Conservation (phyloP, 53 echinoderm and acorn worm species). For the Arbacia lixula region DNA sequence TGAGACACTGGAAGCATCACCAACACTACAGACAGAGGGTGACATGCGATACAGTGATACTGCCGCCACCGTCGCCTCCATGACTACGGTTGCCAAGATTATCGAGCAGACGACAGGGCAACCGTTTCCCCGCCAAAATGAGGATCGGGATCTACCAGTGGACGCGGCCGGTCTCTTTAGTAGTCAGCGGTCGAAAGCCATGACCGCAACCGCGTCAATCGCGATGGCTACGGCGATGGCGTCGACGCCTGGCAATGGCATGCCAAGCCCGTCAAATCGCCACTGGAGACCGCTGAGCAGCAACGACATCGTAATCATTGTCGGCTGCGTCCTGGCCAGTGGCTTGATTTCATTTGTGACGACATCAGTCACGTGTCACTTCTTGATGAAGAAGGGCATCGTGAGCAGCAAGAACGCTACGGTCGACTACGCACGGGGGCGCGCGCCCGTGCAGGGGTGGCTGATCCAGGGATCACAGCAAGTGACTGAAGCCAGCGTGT, state of each 20-base stretch:
- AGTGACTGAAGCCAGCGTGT: too few relatives aligned
- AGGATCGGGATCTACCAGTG: neutral
- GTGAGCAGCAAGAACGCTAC: conserved; percentile 23
- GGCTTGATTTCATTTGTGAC: conserved; percentile 32
- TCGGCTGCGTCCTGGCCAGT: conserved; percentile 21
- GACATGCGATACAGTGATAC: too few relatives aligned
- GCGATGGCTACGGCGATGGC: neutral
- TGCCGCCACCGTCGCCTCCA: too few relatives aligned
- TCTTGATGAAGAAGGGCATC: conserved; percentile 33
- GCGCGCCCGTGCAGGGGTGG: conserved; percentile 29
- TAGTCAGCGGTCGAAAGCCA: neutral
- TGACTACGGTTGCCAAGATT: neutral
- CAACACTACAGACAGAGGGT: too few relatives aligned
- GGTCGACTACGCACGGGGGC: conserved; percentile 2
- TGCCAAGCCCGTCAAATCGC: neutral
- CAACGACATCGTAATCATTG: conserved; percentile 10
- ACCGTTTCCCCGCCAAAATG: neutral
- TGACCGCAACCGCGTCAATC: neutral
- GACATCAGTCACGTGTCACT: conserved; percentile 31
- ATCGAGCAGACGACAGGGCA: conserved; percentile 8
- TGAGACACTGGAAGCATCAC: too few relatives aligned
- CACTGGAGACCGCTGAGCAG: neutral
- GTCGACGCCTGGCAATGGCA: neutral
- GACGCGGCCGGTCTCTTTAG: neutral
- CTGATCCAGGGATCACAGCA: too few relatives aligned